Evolutionary conservation across 1,140 invertebrate species (phyloP), one percentile per base, ranked within the genome.

Genomic region (Neodiprion lecontei): DNA sequence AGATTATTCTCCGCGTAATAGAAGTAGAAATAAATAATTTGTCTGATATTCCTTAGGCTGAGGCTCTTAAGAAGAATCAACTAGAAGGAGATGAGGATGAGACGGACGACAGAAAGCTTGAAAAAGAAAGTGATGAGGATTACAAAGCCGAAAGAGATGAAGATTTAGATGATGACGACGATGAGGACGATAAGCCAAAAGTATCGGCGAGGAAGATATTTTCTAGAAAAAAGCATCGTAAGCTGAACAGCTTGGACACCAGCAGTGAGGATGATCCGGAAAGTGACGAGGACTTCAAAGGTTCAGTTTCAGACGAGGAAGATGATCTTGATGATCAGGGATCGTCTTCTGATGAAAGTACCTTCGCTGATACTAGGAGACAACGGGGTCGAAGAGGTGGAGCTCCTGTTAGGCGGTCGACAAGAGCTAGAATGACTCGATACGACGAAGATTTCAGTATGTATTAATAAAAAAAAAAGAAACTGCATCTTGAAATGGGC

Each of bases 221-320:
- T 9, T 84, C 86, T 9, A 91, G 90, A 70, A 94, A 94, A 78
- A 95, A 95, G 80, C 90, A 92, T 47, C 88, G 94, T 1, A 94
- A 94, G 77, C 85, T 97, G 1, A 96, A 95, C 80, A 95, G 93
- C 75, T 87, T 97, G 11, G 95, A 96, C 79, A 91, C 95, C 5
- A 93, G 92, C 48, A 95, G 94, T 65, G 95, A 95, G 73, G 94
- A 95, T 74, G 94, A 95, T 82, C 92, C 92, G 75, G 91, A 92
- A 76, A 95, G 93, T 1, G 96, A 97, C 82, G 95, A 96, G 86
- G 95, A 96, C 84, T 97, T 97, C 78, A 95, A 96, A 80, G 94
- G 92, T n/a, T 86, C 87, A 0, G 91, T 88, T 82, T 91, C 89
- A 2, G 91, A 92, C 9, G 90, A 92, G 0, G 92, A 93, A 0